Evolutionary conservation across 2,113 vertebrate species (phyloP).

Genomic region (Caranx melampygus): DNA sequence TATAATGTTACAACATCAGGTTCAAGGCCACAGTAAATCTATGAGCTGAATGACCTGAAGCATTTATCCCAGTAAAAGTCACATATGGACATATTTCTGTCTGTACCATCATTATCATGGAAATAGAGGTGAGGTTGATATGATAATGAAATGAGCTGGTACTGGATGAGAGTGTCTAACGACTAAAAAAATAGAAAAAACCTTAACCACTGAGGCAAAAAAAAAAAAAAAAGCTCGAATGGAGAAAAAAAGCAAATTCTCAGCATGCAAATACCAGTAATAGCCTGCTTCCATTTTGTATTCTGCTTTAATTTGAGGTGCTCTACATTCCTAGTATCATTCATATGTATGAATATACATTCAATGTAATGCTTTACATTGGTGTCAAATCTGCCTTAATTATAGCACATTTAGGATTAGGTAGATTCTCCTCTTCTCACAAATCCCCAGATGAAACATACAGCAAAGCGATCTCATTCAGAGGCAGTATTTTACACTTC

Average conservation of each 20-base stretch:
- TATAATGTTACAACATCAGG: neutral
- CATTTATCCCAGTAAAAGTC: neutral
- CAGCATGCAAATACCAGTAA: neutral
- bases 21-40: no score
- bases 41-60: neutral
- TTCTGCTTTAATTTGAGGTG: conserved; percentile 19
- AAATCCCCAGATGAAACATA: conserved; percentile 26
- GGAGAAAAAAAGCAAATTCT: neutral
- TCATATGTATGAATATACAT: conserved; percentile 17
- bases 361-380: neutral
- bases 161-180: neutral
- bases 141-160: conserved; percentile 4
- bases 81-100: neutral
- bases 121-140: neutral
- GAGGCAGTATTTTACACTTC: neutral
- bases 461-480: conserved; percentile 11
- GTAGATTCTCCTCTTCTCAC: conserved; percentile 18
- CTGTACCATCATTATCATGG: neutral
- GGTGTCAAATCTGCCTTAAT: conserved; percentile 19
- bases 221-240: neutral
- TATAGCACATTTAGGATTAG: conserved; percentile 13
- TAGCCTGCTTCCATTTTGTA: conserved; percentile 16
- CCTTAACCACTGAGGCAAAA: neutral
- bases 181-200: neutral
- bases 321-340: conserved; percentile 10